Conservation (phyloP, 2,113 vertebrate species). For the Mormyrus lacerda region DNA sequence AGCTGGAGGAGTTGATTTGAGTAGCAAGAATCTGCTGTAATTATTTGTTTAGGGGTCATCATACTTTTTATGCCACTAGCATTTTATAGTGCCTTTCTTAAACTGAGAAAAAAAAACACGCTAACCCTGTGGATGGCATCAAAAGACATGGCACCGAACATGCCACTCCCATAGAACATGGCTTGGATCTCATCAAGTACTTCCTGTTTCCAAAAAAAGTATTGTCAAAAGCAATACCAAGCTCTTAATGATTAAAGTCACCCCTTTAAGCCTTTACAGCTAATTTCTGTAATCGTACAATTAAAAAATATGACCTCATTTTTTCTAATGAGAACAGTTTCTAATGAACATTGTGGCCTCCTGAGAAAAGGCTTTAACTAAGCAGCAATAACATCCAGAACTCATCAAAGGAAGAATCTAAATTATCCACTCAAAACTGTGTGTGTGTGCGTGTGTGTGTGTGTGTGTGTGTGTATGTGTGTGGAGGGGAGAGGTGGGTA, state of each 20-base stretch:
- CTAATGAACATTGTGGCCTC: constrained; percentile 30
- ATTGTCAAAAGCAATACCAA: not conserved
- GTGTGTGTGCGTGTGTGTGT: too few relatives aligned
- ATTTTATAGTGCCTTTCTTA: not conserved
- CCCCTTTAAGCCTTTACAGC: constrained; percentile 2
- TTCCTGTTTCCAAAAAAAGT: not conserved
- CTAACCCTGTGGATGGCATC: not conserved
- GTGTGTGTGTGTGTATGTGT: too few relatives aligned
- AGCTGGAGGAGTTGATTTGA: not conserved
- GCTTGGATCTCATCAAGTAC: not conserved
- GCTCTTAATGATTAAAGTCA: not conserved
- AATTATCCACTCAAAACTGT: constrained; percentile 18
- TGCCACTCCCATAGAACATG: not conserved
- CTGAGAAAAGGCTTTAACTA: constrained; percentile 8
- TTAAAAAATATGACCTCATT: constrained; percentile 27
- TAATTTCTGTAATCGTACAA: constrained; percentile 17
- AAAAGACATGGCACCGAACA: not conserved
- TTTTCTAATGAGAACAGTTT: constrained; percentile 29
- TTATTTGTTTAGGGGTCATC: not conserved
- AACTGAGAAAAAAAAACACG: not conserved
- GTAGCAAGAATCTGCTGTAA: not conserved
- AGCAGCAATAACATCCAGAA: constrained; percentile 36
- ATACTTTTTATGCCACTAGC: not conserved
- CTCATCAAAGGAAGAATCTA: constrained; percentile 30
- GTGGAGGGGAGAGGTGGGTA: not conserved